A percentile compares a stretch with the other conserved stretches of the same genome.
Conservation (phyloP, 2,113 vertebrate species). For the Salvator merianae region DNA sequence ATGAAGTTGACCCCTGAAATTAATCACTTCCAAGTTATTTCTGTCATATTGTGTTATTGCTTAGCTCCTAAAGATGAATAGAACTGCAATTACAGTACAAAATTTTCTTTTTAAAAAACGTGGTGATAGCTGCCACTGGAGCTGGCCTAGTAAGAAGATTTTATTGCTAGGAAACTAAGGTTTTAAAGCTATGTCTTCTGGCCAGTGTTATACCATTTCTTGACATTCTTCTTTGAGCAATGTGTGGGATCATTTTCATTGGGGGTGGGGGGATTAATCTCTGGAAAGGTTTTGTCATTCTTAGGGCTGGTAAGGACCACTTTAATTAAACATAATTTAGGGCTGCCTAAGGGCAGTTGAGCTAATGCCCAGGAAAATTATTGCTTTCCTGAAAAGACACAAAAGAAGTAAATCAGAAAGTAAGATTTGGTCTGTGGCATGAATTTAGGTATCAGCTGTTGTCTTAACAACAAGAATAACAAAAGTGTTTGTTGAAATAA, state of each 20-base stretch:
- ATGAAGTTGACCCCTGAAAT: neutral
- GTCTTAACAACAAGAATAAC: conserved; percentile 24
- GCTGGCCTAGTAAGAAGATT: neutral
- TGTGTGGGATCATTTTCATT: neutral
- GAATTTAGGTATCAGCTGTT: conserved; percentile 1
- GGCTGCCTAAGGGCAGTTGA: conserved; percentile 1
- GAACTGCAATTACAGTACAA: neutral
- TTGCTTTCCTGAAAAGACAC: neutral
- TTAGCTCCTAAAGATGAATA: too few relatives aligned
- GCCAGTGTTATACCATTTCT: neutral
- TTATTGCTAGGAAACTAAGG: neutral
- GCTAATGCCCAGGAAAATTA: neutral
- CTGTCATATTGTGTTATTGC: neutral
- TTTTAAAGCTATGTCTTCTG: neutral
- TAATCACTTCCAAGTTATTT: neutral
- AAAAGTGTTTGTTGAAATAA: neutral
- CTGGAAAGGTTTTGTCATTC: neutral
- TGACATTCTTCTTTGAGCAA: neutral
- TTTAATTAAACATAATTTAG: conserved; percentile 22
- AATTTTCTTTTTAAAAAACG: neutral
- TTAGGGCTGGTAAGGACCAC: neutral
- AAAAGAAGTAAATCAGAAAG: neutral
- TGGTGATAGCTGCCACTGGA: neutral
- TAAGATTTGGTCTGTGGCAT: neutral
- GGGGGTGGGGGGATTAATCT: neutral